Conservation (phyloP, 2,797 vertebrate species). For the Xerus rutilus region DNA sequence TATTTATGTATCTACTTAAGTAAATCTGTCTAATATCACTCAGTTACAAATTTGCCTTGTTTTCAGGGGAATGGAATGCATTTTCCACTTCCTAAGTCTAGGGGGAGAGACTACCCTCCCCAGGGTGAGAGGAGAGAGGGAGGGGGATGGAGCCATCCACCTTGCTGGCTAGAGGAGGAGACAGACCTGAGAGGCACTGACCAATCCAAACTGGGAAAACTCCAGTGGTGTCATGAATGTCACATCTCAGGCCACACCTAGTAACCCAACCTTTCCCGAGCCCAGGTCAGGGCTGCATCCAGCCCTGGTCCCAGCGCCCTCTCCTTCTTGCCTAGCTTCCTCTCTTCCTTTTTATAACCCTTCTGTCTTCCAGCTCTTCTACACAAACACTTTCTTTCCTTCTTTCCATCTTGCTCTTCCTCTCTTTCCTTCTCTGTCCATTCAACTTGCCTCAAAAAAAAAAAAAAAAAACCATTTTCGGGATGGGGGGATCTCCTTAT, state of each 20-base stretch:
- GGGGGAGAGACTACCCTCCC: background rate
- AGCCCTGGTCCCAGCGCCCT: background rate
- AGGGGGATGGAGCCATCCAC: background rate
- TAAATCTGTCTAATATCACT: background rate
- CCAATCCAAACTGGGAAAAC: background rate
- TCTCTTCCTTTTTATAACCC: conserved; percentile 76
- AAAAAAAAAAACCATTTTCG: conserved; percentile 63
- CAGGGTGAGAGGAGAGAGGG: background rate
- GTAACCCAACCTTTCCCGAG: background rate
- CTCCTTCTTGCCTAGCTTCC: conserved; percentile 71
- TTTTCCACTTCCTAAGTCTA: conserved; percentile 39
- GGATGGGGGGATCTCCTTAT: conserved; percentile 52
- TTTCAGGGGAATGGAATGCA: conserved; percentile 73
- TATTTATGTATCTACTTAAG: background rate
- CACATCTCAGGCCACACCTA: background rate
- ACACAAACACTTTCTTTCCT: conserved; percentile 85
- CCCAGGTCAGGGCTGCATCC: background rate
- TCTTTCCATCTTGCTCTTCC: conserved; percentile 68
- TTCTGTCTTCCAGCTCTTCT: conserved; percentile 40
- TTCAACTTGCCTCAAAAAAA: conserved; percentile 75
- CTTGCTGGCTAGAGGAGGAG: conserved; percentile 26
- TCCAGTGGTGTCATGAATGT: background rate
- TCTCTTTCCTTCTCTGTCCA: conserved; percentile 56
- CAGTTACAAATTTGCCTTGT: background rate
- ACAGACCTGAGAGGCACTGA: background rate